Evolutionary conservation across 2,113 vertebrate genomes (phyloP).

Genomic region (Gambusia affinis): DNA sequence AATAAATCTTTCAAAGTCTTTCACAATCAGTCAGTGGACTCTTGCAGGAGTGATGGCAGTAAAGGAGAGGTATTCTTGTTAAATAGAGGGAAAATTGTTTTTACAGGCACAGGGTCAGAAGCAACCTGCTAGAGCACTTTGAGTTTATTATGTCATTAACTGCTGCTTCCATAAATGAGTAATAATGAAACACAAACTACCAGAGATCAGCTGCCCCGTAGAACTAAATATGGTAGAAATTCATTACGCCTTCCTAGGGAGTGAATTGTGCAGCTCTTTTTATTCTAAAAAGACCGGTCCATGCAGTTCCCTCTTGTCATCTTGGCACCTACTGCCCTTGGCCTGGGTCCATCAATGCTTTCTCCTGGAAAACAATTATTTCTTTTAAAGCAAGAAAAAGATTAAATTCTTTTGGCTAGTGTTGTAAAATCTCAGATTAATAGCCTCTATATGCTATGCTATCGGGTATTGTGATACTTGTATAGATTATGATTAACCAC

Average conservation of each 20-base stretch:
- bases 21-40: neutral
- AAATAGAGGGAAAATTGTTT: neutral
- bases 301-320: neutral
- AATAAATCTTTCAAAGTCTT: no score
- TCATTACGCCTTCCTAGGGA: neutral
- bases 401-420: no score
- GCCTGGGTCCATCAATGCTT: neutral
- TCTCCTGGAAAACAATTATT: neutral
- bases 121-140: neutral
- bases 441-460: neutral
- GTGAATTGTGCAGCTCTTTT: neutral
- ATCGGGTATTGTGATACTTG: neutral
- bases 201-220: neutral
- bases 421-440: neutral
- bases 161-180: neutral
- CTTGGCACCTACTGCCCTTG: neutral
- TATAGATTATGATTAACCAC: neutral
- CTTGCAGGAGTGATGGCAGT: neutral
- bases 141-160: neutral
- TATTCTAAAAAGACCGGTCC: neutral
- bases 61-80: neutral
- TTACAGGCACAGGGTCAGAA: neutral
- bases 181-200: neutral
- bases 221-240: neutral
- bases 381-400: neutral